Evolutionary conservation across 2,888 invertebrate genomes (phyloP), one percentile per base, ranked within the genome.

Genomic region (Drosophila melanosoma): DNA sequence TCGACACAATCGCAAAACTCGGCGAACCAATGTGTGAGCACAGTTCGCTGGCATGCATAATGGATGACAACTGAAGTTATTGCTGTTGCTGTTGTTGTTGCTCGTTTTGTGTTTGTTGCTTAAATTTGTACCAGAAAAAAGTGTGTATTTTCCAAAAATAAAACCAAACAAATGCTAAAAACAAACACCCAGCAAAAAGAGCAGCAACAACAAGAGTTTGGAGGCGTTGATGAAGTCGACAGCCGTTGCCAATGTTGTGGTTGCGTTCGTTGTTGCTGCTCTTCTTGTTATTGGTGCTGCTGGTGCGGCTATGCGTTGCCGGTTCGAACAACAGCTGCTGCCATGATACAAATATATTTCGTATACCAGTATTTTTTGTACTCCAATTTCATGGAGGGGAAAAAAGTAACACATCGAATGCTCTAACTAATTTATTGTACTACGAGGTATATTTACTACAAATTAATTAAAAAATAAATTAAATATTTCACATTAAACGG

Each of bases 151-250:
- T 62, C 49, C 61, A 57, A 74, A 67, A 71, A 58, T 42, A 63
- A 75, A 75, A 63, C 59, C 71, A 78, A 78, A 72, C 74, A 74
- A 85, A 84, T 73, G 69, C 80, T 74, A 79, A 81, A 82, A 79
- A 82, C 82, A 82, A 83, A 81, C 74, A 80, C 56, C 69, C 53
- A 77, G 45, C 53, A 36, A 54, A 38, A 71, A 62, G 66, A 59
- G 63, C 53, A 73, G 57, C 65, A 81, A 71, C 67, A 76, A 60
- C 73, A 73, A 63, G 52, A 66, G 8, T 71, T 69, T 67, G 62
- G 54, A 82, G 83, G 83, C 82, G 81, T 81, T 76, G 84, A 83
- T 84, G 77, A 84, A 83, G 83, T 81, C 81, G 80, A 80, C 81
- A 85, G 69, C 68, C 64, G 66, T 66, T 75, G 67, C 48, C 32